Evolutionary conservation across 2,888 invertebrate genomes (phyloP).

Genomic region (Himalopsyche kuldschensis): DNA sequence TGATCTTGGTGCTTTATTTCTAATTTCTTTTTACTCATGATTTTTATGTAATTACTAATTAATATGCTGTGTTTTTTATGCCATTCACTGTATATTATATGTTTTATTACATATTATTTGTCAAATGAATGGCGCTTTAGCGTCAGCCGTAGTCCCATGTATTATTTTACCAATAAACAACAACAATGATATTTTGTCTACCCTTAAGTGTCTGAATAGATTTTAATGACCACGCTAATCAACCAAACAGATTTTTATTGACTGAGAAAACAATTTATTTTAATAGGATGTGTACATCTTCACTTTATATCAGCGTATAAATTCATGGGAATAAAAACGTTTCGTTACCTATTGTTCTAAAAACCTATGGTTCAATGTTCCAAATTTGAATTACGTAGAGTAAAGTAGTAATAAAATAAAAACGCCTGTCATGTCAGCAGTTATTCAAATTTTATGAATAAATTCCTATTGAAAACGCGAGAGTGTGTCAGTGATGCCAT

Average conservation of each 20-base stretch:
- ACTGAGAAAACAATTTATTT: neutral
- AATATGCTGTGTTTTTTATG: no score
- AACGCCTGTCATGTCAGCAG: neutral
- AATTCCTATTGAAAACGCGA: neutral
- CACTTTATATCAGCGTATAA: neutral
- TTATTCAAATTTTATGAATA: neutral
- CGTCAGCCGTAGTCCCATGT: no score
- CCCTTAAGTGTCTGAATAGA: no score
- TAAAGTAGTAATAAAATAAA: neutral
- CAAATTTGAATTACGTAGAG: neutral
- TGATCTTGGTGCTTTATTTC: no score
- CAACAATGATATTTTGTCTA: no score
- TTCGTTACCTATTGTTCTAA: neutral
- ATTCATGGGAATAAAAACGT: neutral
- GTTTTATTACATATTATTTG: no score
- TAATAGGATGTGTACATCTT: neutral
- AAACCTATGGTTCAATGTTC: neutral
- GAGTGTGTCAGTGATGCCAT: neutral
- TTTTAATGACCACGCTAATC: neutral
- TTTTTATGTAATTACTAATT: no score
- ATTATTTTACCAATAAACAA: no score
- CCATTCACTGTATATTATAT: no score
- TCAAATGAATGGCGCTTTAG: no score
- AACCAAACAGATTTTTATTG: neutral
- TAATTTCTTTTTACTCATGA: no score